Evolutionary conservation across 2,888 invertebrate genomes (phyloP), one percentile per base, ranked within the genome.

Genomic region (Philopedon plagiatum): DNA sequence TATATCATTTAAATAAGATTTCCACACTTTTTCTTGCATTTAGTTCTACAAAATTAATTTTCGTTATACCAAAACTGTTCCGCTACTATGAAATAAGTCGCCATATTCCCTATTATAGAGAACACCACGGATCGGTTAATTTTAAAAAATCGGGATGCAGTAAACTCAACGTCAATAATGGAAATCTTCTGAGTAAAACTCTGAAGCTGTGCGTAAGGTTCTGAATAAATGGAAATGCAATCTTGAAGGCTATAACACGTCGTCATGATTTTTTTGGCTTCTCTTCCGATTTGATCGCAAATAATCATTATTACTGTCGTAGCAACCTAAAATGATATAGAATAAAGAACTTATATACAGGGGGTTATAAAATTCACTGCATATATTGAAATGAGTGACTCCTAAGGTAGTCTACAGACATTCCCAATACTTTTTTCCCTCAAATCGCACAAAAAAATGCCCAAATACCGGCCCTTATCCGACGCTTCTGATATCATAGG

Each of bases 11-110:
- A n/a, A n/a, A n/a, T n/a, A n/a, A n/a, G n/a, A n/a, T n/a, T n/a
- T n/a, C n/a, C n/a, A n/a, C n/a, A n/a, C n/a, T n/a, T n/a, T n/a
- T n/a, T n/a, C n/a, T n/a, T n/a, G n/a, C n/a, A n/a, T n/a, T n/a
- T n/a, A n/a, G n/a, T n/a, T n/a, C n/a, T n/a, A n/a, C n/a, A n/a
- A n/a, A n/a, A n/a, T n/a, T n/a, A n/a, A n/a, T n/a, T n/a, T n/a
- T n/a, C n/a, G n/a, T n/a, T n/a, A n/a, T n/a, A n/a, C 73, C 64
- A 73, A 70, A 70, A 66, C 19, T 65, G 65, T 26, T 73, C 70
- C 11, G 60, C 26, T 8, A 70, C 65, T n/a, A 73, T 70, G 18
- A 73, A 73, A 39, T 73, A 70, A 5, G 70, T 73, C 2, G 70
- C 73, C 0, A 73, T 70, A 49, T 64, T 70, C 9, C 73, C 70